Conservation (phyloP, 2,888 invertebrate species). For the Macaria liturata region DNA sequence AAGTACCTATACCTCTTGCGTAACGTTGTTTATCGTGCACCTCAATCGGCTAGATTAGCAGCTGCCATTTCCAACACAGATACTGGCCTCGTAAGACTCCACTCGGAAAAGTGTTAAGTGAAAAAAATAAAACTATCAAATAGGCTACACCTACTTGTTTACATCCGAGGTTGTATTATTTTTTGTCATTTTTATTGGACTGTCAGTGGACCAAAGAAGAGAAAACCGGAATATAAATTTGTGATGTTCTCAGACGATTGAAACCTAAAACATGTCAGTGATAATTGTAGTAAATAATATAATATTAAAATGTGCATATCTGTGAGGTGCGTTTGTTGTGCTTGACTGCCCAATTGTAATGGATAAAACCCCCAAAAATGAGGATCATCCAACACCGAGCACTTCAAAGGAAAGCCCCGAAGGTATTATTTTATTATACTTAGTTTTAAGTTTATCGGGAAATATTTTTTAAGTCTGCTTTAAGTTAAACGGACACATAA, state of each 20-base stretch:
- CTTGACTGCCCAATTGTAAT: constrained; percentile 5
- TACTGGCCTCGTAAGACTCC: constrained; percentile 38
- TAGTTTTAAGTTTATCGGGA: background rate
- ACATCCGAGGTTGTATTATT: no score
- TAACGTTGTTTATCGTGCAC: constrained; percentile 39
- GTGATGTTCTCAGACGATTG: no score
- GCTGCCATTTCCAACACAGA: constrained; percentile 42
- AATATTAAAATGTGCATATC: background rate
- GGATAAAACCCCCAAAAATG: constrained; percentile 6
- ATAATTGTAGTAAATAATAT: background rate
- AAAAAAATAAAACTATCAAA: constrained; percentile 8
- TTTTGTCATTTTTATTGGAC: no score
- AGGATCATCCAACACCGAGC: constrained; percentile 7
- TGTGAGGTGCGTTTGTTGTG: background rate
- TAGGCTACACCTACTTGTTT: no score
- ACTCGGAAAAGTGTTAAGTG: constrained; percentile 1
- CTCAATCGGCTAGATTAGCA: constrained; percentile 38
- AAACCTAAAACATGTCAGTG: no score
- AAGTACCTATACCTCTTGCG: constrained; percentile 31
- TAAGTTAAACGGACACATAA: no score
- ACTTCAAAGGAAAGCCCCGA: constrained; percentile 11
- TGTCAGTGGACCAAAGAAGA: no score
- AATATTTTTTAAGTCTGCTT: no score
- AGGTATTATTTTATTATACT: constrained; percentile 2
- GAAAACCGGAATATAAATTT: no score